Base-by-base conservation (phyloP, 2,113 vertebrate genomes). In the Psettodes erumei region DNA sequence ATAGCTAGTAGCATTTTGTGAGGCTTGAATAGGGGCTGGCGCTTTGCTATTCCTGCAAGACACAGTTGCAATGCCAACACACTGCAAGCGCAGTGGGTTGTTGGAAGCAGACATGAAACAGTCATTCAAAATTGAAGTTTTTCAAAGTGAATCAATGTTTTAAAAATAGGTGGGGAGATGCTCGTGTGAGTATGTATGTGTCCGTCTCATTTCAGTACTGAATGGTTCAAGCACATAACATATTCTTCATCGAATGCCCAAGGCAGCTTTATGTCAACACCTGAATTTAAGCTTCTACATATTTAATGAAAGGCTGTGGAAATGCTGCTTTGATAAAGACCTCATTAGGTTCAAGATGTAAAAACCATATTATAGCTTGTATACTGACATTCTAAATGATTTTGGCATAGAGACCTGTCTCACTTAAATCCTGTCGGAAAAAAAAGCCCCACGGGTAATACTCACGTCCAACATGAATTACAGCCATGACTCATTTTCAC, bases 301-400 rank as follows among this genome's bases (percentile, higher is more conserved):
- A 50, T 79, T 89, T 82, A 65, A 86, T 83, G 64, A 80, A 64
- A 74, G 35, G 50, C 69, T 59, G 45, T 50, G 33, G 58, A 53
- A 75, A 62, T 60, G 60, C 69, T 70, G 53, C 81, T 83, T 75
- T 84, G 77, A 84, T 84, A 59, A 87, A 87, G 64, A 88, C 54
- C 64, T 85, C 72, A 87, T 83, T 83, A 68, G 67, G 74, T 76
- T 18, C 66, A 81, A 33, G 42, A 77, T 84, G 73, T 80, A 78
- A 79, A 81, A 75, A 27, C 13, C 8, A 0, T 54, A 40, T 78
- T 68, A 42, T 45, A 62, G 62, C 81, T 59, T 3, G 7, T 37
- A 42, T 6, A 11, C 55, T 25, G 67, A 82, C 66, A 65, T 33
- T 60, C 43, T 28, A 37, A 81, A 71, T 55, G 23, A 68, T 48